Base-by-base conservation (phyloP, 2,888 invertebrate species). In the Hirtodrosophila confusa region DNA sequence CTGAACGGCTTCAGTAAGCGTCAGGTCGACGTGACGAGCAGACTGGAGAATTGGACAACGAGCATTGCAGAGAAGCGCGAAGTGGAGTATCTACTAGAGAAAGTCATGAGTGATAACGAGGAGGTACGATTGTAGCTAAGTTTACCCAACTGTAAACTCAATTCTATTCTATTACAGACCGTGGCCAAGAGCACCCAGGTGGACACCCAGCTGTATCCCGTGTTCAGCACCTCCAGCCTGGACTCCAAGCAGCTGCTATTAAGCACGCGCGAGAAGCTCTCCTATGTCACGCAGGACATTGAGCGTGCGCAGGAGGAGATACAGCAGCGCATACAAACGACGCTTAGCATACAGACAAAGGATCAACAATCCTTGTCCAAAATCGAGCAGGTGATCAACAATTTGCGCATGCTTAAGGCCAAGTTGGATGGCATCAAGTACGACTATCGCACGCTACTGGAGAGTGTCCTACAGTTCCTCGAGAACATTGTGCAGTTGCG, bases 201-300 rank as follows among this genome's bases (percentile, higher is more conserved):
- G 83, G 95, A 95, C 88, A 93, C 93, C 47, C 95, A 95, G 85
- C 91, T 96, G 61, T 96, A 96, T 92, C 96, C 96, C 23, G 93
- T 95, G 47, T 94, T 96, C 73, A 94, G 94, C 47, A 93, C 94
- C 11, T 92, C 93, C 63, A 93, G 94, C 3, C 92, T 93, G 43
- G 93, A 93, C 73, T 93, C 95, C 10, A 92, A 92, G 69, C 93
- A 93, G 45, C 92, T 95, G 69, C 90, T 93, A 35, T 89, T 91
- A 31, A 93, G 93, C 83, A 92, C 95, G 7, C 93, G 93, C 75
- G 92, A 92, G 48, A 94, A 94, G 86, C 91, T 93, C 43, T 89
- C 92, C 43, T 91, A 92, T 12, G 93, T 94, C 49, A 88, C 93
- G 61, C 93, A 93, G 35, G 94, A 95, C 84, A 92, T 95, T 37